Conservation (phyloP, 2,113 vertebrate species). For the Microtus pennsylvanicus region DNA sequence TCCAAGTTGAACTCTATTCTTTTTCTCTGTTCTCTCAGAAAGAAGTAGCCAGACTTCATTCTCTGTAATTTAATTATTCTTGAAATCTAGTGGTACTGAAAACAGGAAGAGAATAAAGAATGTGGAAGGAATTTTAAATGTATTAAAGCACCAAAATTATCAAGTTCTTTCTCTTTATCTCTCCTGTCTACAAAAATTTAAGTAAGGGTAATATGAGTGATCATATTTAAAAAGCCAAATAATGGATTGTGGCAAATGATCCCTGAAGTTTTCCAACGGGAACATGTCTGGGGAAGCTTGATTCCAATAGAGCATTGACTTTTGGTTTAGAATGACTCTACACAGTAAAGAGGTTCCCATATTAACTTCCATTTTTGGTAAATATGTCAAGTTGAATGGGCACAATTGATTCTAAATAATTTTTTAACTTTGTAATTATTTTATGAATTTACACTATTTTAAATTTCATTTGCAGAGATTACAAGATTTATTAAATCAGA, state of each 20-base stretch:
- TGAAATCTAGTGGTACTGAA: background rate
- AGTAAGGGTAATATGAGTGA: constrained; percentile 51
- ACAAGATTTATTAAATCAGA: background rate
- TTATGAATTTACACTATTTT: background rate
- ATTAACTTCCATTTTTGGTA: background rate
- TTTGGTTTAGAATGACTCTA: background rate
- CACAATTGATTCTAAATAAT: background rate
- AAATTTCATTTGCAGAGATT: background rate
- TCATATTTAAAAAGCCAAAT: constrained; percentile 39
- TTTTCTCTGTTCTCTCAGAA: background rate
- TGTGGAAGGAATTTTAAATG: background rate
- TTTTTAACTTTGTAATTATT: background rate
- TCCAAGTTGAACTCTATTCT: background rate
- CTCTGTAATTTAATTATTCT: background rate
- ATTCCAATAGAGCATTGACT: background rate
- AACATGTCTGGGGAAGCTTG: background rate
- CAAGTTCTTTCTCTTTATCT: background rate
- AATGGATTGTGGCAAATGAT: constrained; percentile 48
- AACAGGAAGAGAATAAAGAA: background rate
- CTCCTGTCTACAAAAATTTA: constrained; percentile 35
- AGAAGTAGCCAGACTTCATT: background rate
- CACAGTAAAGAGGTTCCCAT: background rate
- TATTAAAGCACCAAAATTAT: background rate
- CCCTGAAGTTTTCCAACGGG: background rate
- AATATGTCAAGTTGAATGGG: background rate